Conservation (phyloP, 1,140 invertebrate genomes). For the Diabrotica undecimpunctata region DNA sequence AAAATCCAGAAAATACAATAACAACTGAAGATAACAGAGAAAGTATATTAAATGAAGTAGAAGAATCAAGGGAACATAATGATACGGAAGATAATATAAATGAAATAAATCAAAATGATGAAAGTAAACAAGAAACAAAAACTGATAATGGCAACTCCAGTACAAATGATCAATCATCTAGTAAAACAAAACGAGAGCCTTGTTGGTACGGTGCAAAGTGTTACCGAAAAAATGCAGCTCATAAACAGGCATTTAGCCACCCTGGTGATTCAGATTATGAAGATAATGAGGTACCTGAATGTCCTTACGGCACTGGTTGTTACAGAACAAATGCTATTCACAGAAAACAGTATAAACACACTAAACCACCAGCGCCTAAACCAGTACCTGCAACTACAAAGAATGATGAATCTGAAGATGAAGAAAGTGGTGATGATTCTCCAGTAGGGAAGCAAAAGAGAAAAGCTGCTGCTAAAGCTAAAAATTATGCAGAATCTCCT, state of each 20-base stretch:
- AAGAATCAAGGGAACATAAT: background rate
- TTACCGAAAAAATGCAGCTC: conserved; percentile 47
- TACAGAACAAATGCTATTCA: conserved; percentile 54
- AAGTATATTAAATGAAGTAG: background rate
- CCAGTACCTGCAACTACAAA: background rate
- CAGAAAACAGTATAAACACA: conserved; percentile 51
- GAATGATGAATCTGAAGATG: background rate
- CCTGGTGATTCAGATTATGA: conserved; percentile 54
- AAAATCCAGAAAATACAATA: background rate
- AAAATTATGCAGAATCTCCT: conserved; percentile 5
- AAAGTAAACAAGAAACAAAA: background rate
- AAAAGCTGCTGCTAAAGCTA: conserved; percentile 1
- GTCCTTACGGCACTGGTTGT: conserved; percentile 52
- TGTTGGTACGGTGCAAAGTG: conserved; percentile 46
- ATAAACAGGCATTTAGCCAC: conserved; percentile 49
- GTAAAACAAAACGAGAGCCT: conserved; percentile 27
- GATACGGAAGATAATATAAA: background rate
- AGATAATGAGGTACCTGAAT: conserved; percentile 47
- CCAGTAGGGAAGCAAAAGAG: background rate
- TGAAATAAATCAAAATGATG: background rate
- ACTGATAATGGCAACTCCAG: background rate
- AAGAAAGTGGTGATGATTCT: background rate
- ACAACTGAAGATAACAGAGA: background rate
- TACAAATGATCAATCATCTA: background rate
- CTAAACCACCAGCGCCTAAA: conserved; percentile 16